Base-by-base conservation (phyloP, 2,888 invertebrate genomes). In the Parnassius glacialis region DNA sequence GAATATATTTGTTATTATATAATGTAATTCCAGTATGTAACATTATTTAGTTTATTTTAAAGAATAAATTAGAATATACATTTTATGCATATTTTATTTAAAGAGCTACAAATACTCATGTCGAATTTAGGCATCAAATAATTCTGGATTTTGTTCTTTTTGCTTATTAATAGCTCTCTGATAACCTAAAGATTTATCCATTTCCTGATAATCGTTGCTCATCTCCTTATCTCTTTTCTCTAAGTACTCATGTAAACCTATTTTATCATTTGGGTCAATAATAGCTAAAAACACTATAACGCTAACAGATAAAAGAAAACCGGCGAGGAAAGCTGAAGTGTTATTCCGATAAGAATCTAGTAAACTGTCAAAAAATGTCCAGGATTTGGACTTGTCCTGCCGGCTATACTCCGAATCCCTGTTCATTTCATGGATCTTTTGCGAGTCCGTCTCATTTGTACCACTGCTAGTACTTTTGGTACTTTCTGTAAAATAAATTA, bases 401-500 rank as follows among this genome's bases (percentile, higher is more conserved):
- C 65, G 61, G 5, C 59, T 67, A 62, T 80, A 79, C 55, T 80
- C 82, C 13, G 71, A 64, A 73, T 90, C 91, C 67, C 86, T 84
- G 67, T 91, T 90, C 55, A 75, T 68, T 42, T 69, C 73, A 68
- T 92, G 91, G 61, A 89, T 79, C 52, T 77, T 82, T 76, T 86
- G 78, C 2, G 70, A 68, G 60, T 69, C 71, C 57, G 70, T 73
- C 53, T 77, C 74, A 64, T 71, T 73, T 64, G 69, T 71, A 68
- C 73, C 77, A 76, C 70, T 67, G 74, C 68, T 77, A 76, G 70
- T 75, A 76, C 84, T 75, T 77, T 85, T 84, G 69, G 78, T 52
- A 65, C 79, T 77, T 52, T 86, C 90, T 90, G 90, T 67, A 90
- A 90, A 87, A 86, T 79, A 89, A 89, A 84, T 74, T 54, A 65